phyloP scores from a whole-genome alignment of 2,888 invertebrate species.

The Mesopsocus fuscifrons region DNA sequence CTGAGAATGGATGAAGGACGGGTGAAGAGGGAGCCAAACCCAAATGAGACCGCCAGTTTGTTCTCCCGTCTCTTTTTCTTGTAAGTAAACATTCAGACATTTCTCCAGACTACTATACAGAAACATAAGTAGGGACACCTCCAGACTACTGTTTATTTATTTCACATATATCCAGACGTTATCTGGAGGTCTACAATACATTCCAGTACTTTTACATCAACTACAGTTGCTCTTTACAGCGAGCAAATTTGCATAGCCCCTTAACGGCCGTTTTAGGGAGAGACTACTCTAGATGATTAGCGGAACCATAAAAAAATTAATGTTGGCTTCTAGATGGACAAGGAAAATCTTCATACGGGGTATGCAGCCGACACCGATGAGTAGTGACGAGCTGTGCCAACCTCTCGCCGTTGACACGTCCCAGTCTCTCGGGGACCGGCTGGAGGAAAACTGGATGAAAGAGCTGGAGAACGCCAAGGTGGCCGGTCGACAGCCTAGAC shows the following conservation, averaged over 20 bases:
- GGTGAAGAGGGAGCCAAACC: slow-evolving; percentile 2
- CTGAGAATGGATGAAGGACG: slow-evolving; percentile 2
- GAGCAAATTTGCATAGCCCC: too few species aligned
- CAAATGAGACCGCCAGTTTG: not conserved
- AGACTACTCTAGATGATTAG: too few species aligned
- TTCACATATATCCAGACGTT: too few species aligned
- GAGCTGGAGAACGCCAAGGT: slow-evolving; percentile 20
- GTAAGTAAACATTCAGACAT: slow-evolving; percentile 7
- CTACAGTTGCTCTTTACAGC: too few species aligned
- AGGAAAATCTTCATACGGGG: slow-evolving; percentile 4
- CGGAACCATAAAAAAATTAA: too few species aligned
- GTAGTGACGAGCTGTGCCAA: not conserved
- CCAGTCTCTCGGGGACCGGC: not conserved
- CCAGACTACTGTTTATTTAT: too few species aligned
- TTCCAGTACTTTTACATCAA: too few species aligned
- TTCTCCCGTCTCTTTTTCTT: slow-evolving; percentile 4
- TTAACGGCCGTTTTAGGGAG: too few species aligned
- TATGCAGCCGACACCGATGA: slow-evolving; percentile 1
- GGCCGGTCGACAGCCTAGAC: slow-evolving; percentile 36
- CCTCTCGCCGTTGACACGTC: slow-evolving; percentile 5
- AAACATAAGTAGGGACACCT: too few species aligned
- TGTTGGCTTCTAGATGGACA: too few species aligned
- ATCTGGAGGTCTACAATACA: too few species aligned
- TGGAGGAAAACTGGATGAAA: slow-evolving; percentile 12
- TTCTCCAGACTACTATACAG: too few species aligned